Conservation (phyloP, 2,113 vertebrate species). For the Lutjanus erythropterus region DNA sequence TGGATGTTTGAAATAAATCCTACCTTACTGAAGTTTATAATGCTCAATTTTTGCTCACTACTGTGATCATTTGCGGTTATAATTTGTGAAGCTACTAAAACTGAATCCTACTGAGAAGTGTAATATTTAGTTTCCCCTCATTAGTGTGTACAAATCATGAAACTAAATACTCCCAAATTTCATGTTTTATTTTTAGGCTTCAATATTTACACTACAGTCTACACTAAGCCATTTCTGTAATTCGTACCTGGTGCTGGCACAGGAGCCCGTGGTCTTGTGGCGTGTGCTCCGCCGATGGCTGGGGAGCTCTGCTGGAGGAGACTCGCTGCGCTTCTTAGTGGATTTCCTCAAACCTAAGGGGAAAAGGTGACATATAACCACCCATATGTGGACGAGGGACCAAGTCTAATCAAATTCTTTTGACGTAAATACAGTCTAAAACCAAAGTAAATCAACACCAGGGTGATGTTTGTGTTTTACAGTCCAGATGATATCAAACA, state of each 20-base stretch:
- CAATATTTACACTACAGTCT: neutral
- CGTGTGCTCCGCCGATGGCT: slow-evolving; percentile 99
- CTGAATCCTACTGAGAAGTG: neutral
- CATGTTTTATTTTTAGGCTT: neutral
- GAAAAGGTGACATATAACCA: slow-evolving; percentile 25
- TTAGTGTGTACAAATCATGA: neutral
- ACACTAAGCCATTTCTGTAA: neutral
- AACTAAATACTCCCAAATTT: neutral
- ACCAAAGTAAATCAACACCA: neutral
- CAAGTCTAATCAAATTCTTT: neutral
- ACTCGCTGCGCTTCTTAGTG: slow-evolving; percentile 99
- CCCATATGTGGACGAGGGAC: neutral
- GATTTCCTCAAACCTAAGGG: slow-evolving; percentile 95
- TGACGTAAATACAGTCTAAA: neutral
- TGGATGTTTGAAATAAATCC: neutral
- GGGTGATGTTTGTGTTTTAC: neutral
- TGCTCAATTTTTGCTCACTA: neutral
- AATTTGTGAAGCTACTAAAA: neutral
- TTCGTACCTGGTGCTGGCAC: slow-evolving; percentile 98
- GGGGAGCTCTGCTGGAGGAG: slow-evolving; percentile 99
- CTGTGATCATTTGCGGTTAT: neutral
- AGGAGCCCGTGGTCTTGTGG: slow-evolving; percentile 99
- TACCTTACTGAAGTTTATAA: neutral
- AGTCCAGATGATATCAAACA: neutral
- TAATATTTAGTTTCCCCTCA: neutral